Base-by-base conservation (phyloP, 2,113 vertebrate genomes). In the Siniperca chuatsi region DNA sequence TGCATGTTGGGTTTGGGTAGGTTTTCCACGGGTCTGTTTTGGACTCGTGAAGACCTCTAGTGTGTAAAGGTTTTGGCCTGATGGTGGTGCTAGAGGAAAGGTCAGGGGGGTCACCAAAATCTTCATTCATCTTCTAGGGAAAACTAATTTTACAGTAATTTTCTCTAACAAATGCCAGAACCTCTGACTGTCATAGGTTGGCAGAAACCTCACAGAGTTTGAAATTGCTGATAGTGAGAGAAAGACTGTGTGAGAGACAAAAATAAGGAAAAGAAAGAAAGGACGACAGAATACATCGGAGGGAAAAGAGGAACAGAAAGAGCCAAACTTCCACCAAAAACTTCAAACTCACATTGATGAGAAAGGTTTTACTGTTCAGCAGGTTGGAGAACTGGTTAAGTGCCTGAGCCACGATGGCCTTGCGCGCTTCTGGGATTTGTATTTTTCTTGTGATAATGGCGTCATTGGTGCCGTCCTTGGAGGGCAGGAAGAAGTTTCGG, bases 321-420 rank as follows among this genome's bases (percentile, higher is more conserved):
- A 54, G 35, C 50, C 42, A 44, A 10, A 44, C 8, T 44, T 44
- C 42, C 42, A 44, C 44, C 13, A 48, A 48, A 48, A 48, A 4
- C 46, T 9, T 5, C 44, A 21, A 6, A 87, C 95, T 80, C 92
- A 99, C 98, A 0, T 97, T 98, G 86, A 98, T 97, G 77, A 99
- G 98, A 75, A 99, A 99, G 8, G 98, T 97, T 92, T 99, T 99
- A 92, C 98, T 99, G 87, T 99, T 99, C 37, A 99, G 97, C 78
- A 99, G 96, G 93, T 99, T 99, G 85, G 98, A 98, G 94, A 99
- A 99, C 94, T 99, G 98, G 93, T 97, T 97, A 15, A 99, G 95
- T 0, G 98, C 97, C 91, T 97, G 97, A n/a, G 97, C 95, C 85
- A 98, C 97, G 0, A 90, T 96, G 11, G 96, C 95, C 65, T 94